Evolutionary conservation across 1,140 invertebrate genomes (phyloP).

Genomic region (Pararge aegeria): DNA sequence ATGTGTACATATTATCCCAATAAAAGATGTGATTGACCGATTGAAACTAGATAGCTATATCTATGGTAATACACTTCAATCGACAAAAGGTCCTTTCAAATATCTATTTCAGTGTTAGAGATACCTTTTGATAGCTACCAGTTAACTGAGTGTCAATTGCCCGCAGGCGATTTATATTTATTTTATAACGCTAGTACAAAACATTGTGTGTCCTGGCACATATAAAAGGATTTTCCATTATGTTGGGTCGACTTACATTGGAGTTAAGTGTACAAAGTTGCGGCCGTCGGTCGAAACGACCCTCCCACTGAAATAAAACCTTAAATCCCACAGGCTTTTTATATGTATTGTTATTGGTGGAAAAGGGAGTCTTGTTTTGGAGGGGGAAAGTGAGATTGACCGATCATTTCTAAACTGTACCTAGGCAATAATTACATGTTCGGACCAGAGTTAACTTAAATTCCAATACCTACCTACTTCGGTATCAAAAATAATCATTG

Average conservation of each 20-base stretch:
- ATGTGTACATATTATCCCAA: too few relatives aligned
- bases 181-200: slow-evolving; percentile 31
- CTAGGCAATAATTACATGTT: not conserved
- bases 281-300: slow-evolving; percentile 39
- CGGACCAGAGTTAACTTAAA: not conserved
- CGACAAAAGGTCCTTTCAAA: not conserved
- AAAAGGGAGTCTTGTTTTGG: slow-evolving; percentile 9
- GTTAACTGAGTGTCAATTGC: slow-evolving; percentile 15
- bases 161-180: slow-evolving; percentile 22
- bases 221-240: slow-evolving; percentile 57
- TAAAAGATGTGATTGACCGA: too few relatives aligned
- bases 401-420: not conserved
- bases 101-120: not conserved
- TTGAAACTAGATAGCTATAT: too few relatives aligned
- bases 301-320: slow-evolving; percentile 43
- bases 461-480: not conserved
- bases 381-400: not conserved
- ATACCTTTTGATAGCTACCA: not conserved
- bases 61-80: too few relatives aligned
- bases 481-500: too few relatives aligned
- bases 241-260: slow-evolving; percentile 45
- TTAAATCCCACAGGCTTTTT: slow-evolving; percentile 41
- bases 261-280: slow-evolving; percentile 51
- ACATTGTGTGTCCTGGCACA: slow-evolving; percentile 41
- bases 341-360: slow-evolving; percentile 27